These are phyloP conservation scores for Ooceraea biroi DNA, from an alignment of 1,140 invertebrate species.

Conservation along the genomic window DNA sequence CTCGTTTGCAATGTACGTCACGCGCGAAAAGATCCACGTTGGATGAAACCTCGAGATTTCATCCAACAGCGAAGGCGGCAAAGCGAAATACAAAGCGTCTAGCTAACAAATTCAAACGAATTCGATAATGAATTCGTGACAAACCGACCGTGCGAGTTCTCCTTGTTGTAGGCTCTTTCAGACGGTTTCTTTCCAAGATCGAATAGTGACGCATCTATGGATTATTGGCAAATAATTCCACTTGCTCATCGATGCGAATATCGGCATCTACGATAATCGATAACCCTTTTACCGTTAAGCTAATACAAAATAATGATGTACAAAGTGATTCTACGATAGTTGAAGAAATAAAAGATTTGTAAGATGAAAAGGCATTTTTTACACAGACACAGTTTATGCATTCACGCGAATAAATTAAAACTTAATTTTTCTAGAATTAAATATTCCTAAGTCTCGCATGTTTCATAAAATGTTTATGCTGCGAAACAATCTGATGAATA, in stretches of 20 bases:
- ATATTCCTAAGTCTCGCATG: no score
- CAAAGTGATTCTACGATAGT: background rate
- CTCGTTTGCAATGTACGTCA: slow-evolving; percentile 11
- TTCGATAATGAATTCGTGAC: slow-evolving; percentile 57
- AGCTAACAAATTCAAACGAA: slow-evolving; percentile 49
- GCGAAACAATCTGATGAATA: no score
- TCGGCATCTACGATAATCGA: slow-evolving; percentile 12
- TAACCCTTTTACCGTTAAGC: slow-evolving; percentile 12
- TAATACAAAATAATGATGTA: slow-evolving; percentile 17
- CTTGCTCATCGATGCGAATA: slow-evolving; percentile 28
- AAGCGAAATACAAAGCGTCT: slow-evolving; percentile 30
- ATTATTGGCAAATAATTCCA: slow-evolving; percentile 38
- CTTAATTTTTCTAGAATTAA: no score
- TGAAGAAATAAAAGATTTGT: no score
- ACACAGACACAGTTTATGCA: no score
- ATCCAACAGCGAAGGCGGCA: slow-evolving; percentile 29
- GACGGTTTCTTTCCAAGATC: slow-evolving; percentile 15
- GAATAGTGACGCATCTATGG: slow-evolving; percentile 14
- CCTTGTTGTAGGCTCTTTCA: slow-evolving; percentile 32
- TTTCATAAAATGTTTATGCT: no score
- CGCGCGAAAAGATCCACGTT: slow-evolving; percentile 49
- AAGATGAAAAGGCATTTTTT: no score
- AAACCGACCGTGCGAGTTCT: slow-evolving; percentile 32
- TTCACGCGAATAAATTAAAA: no score
- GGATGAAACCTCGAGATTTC: slow-evolving; percentile 49